These are phyloP conservation scores for Tinea pellionella DNA, from an alignment of 2,888 invertebrate genomes.

Conservation along the genomic window DNA sequence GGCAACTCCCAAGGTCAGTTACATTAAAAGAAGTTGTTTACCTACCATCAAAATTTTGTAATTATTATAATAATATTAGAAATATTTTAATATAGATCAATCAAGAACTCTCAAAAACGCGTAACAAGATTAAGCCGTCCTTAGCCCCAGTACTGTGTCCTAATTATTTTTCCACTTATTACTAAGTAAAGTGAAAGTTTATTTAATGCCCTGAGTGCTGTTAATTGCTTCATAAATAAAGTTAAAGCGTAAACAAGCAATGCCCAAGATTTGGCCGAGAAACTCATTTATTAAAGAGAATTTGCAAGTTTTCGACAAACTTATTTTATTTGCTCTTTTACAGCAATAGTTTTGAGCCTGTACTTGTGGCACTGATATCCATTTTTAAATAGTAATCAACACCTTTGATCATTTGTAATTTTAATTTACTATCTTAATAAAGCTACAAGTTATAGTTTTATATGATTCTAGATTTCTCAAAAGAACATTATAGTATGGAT, in stretches of 20 bases:
- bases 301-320: constrained; percentile 20
- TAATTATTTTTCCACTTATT: background rate
- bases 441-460: no score
- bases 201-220: constrained; percentile 23
- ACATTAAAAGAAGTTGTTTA: no score
- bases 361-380: background rate
- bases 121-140: background rate
- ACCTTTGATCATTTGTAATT: background rate
- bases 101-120: background rate
- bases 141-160: background rate
- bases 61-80: no score
- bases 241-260: constrained; percentile 21
- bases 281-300: constrained; percentile 20
- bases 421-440: no score
- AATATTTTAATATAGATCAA: background rate
- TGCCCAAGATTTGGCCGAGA: constrained; percentile 21
- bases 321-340: constrained; percentile 36
- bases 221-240: constrained; percentile 28
- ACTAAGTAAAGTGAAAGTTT: constrained; percentile 19
- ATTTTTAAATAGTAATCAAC: background rate
- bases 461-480: no score
- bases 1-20: no score
- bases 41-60: no score
- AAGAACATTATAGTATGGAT: no score
- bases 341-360: constrained; percentile 28